A percentile compares a stretch with the other conserved stretches of the same genome.
These are phyloP conservation scores for Cydia strobilella DNA, from an alignment of 1,140 invertebrate genomes.

Conservation along the genomic window DNA sequence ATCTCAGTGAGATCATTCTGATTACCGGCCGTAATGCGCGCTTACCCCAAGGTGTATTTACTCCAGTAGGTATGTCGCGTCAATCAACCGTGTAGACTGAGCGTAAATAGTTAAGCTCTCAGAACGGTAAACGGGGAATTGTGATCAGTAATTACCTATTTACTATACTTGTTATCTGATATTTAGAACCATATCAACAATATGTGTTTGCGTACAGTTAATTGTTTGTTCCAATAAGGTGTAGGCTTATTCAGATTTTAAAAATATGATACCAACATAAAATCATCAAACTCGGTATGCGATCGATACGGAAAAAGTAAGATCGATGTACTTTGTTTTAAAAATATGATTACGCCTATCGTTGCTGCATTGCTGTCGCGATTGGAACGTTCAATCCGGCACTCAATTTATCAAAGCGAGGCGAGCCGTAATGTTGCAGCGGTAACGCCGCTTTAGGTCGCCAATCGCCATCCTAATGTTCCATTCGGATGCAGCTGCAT, in stretches of 20 bases:
- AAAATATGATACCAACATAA: too few relatives aligned
- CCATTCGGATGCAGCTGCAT: too few relatives aligned
- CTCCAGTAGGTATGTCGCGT: slow-evolving; percentile 6
- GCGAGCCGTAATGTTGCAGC: too few relatives aligned
- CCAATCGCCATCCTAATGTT: too few relatives aligned
- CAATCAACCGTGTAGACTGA: slow-evolving; percentile 16
- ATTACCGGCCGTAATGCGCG: background rate
- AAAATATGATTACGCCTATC: too few relatives aligned
- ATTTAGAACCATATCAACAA: background rate
- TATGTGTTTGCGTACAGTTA: background rate
- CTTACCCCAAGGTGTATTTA: slow-evolving; percentile 22
- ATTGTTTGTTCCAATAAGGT: background rate
- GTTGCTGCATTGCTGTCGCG: too few relatives aligned
- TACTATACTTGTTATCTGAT: background rate
- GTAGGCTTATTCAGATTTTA: background rate
- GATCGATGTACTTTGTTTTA: too few relatives aligned
- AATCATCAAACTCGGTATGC: too few relatives aligned
- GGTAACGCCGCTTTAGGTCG: too few relatives aligned
- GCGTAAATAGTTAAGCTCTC: slow-evolving; percentile 26
- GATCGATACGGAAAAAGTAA: too few relatives aligned
- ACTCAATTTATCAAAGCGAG: too few relatives aligned
- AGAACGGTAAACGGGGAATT: slow-evolving; percentile 19
- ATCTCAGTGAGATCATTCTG: background rate
- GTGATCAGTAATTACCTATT: slow-evolving; percentile 19
- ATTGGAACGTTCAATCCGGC: too few relatives aligned